Evolutionary conservation across 2,113 vertebrate genomes (phyloP).

Genomic region (Serilophus lunatus): DNA sequence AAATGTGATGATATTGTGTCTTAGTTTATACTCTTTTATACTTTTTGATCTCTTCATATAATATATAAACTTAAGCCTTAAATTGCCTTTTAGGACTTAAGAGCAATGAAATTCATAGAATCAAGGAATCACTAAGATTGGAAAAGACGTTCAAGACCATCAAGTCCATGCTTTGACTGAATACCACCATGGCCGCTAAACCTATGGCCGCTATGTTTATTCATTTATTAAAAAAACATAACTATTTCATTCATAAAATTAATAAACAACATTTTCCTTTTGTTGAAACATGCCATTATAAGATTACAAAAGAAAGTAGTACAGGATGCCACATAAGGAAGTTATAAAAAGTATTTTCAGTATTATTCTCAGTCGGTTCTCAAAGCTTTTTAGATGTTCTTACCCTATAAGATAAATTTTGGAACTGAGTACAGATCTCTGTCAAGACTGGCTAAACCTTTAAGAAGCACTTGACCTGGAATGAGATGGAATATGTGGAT

Average conservation of each 20-base stretch:
- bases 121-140: neutral
- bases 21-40: neutral
- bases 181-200: fast-evolving
- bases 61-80: neutral
- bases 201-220: neutral
- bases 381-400: neutral
- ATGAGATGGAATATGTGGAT: neutral
- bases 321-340: neutral
- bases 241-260: neutral
- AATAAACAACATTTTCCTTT: neutral
- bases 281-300: neutral
- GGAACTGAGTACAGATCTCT: neutral
- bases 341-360: neutral
- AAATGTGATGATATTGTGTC: neutral
- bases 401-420: neutral
- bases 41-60: neutral
- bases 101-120: neutral
- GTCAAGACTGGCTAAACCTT: neutral
- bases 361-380: neutral
- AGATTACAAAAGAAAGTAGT: neutral
- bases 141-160: neutral
- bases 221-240: neutral
- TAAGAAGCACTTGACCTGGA: neutral
- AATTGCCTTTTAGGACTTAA: neutral
- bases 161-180: neutral